Percentiles rank a stretch among this genome's conserved stretches.
phyloP scores from a whole-genome alignment of 2,113 vertebrate species.

The Platysternon megacephalum region DNA sequence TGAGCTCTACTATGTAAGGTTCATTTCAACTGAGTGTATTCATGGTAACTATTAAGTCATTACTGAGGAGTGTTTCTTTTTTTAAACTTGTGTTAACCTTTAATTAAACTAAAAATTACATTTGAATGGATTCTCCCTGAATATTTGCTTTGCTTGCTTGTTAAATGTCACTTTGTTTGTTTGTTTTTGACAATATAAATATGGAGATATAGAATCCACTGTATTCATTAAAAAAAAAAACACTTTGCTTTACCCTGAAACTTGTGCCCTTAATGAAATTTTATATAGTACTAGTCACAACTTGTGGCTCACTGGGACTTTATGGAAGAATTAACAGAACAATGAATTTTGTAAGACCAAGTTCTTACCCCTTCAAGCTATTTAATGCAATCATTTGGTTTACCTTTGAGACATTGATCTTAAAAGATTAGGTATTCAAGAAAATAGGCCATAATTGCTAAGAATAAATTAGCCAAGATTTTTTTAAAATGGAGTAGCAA shows the following conservation, averaged over 20 bases:
- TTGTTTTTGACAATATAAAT: not conserved
- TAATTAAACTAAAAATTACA: not conserved
- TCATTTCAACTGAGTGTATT: not conserved
- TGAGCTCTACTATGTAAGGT: not conserved
- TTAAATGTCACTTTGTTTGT: not conserved
- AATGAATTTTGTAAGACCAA: not conserved
- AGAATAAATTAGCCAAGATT: not conserved
- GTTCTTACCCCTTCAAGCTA: not conserved
- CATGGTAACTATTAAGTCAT: not conserved
- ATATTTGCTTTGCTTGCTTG: not conserved
- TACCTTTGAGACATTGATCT: not conserved
- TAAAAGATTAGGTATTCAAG: not conserved
- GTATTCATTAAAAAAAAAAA: not conserved
- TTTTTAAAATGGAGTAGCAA: not conserved
- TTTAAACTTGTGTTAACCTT: not conserved
- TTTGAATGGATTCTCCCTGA: not conserved
- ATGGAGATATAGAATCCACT: not conserved
- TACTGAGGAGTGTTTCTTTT: not conserved
- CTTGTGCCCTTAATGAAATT: slow-evolving; percentile 1
- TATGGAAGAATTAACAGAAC: not conserved
- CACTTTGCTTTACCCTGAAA: not conserved
- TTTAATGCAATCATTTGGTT: not conserved
- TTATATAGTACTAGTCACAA: not conserved
- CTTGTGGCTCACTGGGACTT: not conserved
- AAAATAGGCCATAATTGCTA: not conserved